These are phyloP conservation scores for Tyrannus savana DNA, from an alignment of 2,113 vertebrate species.

Conservation along the genomic window DNA sequence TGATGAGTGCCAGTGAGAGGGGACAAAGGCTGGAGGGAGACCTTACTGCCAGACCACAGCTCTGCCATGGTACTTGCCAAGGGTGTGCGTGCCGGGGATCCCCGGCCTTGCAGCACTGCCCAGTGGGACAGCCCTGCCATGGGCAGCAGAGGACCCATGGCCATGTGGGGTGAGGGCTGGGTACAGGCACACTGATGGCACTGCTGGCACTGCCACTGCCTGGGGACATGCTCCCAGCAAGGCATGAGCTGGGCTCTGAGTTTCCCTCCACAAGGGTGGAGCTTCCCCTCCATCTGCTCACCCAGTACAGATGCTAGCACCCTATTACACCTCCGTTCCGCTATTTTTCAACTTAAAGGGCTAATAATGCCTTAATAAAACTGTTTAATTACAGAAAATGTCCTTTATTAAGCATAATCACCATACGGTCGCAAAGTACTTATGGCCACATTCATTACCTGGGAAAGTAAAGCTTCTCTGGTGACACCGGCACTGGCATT, in stretches of 20 bases:
- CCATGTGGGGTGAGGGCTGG: background rate
- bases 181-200: slow-evolving; percentile 30
- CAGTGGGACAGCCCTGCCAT: background rate
- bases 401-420: slow-evolving; percentile 38
- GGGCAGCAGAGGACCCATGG: background rate
- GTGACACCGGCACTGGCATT: background rate
- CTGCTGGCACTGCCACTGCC: slow-evolving; percentile 35
- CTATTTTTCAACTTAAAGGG: slow-evolving; percentile 58
- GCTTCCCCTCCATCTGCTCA: slow-evolving; percentile 18
- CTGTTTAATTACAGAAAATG: slow-evolving; percentile 50
- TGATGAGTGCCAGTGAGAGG: fast-evolving
- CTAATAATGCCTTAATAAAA: slow-evolving; percentile 64
- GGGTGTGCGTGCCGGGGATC: fast-evolving
- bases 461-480: background rate
- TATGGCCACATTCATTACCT: background rate
- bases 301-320: background rate
- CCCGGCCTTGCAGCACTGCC: fast-evolving
- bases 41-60: background rate
- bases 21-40: background rate
- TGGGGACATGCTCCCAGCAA: slow-evolving; percentile 11
- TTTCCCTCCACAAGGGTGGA: slow-evolving; percentile 60
- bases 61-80: background rate
- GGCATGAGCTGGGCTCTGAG: slow-evolving; percentile 61
- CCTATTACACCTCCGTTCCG: slow-evolving; percentile 18
- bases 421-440: slow-evolving; percentile 26